Conservation (phyloP, 2,113 vertebrate species). For the Lamprotornis superbus region DNA sequence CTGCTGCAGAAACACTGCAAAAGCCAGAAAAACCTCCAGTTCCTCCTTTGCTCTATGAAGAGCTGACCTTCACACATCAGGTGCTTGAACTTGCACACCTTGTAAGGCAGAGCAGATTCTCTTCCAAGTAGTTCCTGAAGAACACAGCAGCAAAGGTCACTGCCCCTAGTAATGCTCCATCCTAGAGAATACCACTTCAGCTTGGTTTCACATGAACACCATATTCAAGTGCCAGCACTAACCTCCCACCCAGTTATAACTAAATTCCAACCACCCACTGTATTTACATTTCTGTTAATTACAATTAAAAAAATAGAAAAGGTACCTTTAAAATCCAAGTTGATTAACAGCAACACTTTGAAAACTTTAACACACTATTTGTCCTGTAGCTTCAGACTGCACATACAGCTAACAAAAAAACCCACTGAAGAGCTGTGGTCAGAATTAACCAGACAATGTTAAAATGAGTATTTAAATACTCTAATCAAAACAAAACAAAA, state of each 20-base stretch:
- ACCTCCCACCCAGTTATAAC: background rate
- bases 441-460: background rate
- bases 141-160: background rate
- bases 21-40: background rate
- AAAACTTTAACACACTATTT: background rate
- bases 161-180: background rate
- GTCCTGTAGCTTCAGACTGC: background rate
- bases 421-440: background rate
- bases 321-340: background rate
- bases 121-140: background rate
- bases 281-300: background rate
- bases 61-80: background rate
- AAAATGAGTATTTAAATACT: background rate
- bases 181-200: background rate
- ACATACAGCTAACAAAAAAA: background rate
- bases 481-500: background rate
- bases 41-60: background rate
- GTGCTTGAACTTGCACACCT: background rate
- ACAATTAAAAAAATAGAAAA: background rate
- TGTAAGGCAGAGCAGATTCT: background rate
- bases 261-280: background rate
- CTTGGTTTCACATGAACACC: background rate
- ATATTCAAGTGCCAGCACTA: background rate
- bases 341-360: background rate
- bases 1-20: accelerated